phyloP scores from a whole-genome alignment of 2,888 invertebrate species.

The Carabus problematicus region DNA sequence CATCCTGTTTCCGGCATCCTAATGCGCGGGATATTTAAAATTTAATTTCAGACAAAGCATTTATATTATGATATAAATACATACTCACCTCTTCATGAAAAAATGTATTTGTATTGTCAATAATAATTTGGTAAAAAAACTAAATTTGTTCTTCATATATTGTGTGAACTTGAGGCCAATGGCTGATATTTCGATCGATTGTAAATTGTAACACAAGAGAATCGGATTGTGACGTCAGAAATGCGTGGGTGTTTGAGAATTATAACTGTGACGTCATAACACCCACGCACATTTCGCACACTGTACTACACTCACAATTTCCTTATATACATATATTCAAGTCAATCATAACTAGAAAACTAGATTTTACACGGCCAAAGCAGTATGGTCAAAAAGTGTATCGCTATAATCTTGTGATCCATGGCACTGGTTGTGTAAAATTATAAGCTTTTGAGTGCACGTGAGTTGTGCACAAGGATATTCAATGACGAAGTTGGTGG shows the following conservation, averaged over 20 bases:
- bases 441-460: background rate
- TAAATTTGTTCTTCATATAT: no score
- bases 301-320: no score
- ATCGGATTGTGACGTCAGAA: conserved; percentile 21
- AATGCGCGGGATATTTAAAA: background rate
- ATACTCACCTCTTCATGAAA: background rate
- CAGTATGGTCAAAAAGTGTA: background rate
- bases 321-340: no score
- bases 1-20: conserved; percentile 18
- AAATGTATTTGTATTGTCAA: conserved; percentile 1
- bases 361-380: conserved; percentile 4
- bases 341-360: background rate
- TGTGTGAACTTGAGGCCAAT: background rate
- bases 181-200: conserved; percentile 27
- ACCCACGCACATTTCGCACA: conserved; percentile 22
- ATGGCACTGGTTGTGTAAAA: background rate
- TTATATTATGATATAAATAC: no score
- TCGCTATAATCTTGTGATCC: background rate
- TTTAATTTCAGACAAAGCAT: background rate
- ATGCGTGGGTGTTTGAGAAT: conserved; percentile 33
- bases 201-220: conserved; percentile 13
- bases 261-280: conserved; percentile 32
- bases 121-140: background rate
- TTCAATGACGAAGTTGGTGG: conserved; percentile 15
- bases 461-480: background rate